phyloP scores from a whole-genome alignment of 2,888 invertebrate species.

The Drosophila gaucha region DNA sequence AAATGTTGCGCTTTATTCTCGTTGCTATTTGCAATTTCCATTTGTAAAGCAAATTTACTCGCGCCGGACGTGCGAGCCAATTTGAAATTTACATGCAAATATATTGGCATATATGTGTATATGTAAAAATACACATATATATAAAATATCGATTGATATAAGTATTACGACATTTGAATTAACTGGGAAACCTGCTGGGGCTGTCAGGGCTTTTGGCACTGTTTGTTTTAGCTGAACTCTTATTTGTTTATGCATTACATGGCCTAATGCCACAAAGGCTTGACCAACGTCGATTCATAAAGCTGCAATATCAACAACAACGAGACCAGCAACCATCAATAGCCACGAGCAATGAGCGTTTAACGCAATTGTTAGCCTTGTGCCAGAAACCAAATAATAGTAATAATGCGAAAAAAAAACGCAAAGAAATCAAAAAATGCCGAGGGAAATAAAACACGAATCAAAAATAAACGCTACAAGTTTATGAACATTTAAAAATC shows the following conservation, averaged over 20 bases:
- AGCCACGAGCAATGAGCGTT: constrained; percentile 46
- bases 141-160: constrained; percentile 51
- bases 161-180: constrained; percentile 58
- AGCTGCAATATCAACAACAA: constrained; percentile 33
- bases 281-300: constrained; percentile 63
- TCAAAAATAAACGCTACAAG: constrained; percentile 58
- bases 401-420: constrained; percentile 60
- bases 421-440: constrained; percentile 39
- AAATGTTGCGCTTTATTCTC: constrained; percentile 23
- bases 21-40: constrained; percentile 46
- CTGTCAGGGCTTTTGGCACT: constrained; percentile 29
- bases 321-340: constrained; percentile 31
- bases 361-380: constrained; percentile 76
- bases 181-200: constrained; percentile 17
- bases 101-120: constrained; percentile 3
- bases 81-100: constrained; percentile 22
- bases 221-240: constrained; percentile 44
- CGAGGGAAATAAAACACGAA: constrained; percentile 53
- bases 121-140: constrained; percentile 5
- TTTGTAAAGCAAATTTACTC: constrained; percentile 50
- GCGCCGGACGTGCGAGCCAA: constrained; percentile 32
- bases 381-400: constrained; percentile 76
- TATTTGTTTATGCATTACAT: constrained; percentile 70
- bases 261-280: constrained; percentile 45
- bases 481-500: constrained; percentile 68